Conservation (phyloP, 1,140 invertebrate genomes). For the Papilio polytes region DNA sequence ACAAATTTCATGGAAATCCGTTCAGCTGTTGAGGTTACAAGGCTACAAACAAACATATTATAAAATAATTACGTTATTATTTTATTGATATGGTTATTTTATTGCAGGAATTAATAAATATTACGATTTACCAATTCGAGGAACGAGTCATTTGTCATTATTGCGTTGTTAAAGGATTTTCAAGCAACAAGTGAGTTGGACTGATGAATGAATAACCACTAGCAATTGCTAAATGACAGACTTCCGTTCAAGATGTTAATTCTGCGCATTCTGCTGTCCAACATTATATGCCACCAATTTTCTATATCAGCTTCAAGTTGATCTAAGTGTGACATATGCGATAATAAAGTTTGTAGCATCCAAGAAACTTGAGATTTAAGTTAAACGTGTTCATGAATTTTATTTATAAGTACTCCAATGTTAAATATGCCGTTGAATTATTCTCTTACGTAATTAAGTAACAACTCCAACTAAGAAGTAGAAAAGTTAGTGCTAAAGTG, state of each 20-base stretch:
- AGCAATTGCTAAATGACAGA: constrained; percentile 63
- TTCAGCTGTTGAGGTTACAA: no score
- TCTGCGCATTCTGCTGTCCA: constrained; percentile 9
- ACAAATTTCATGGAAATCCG: no score
- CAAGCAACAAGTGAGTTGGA: constrained; percentile 34
- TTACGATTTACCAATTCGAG: background rate
- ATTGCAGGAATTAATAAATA: background rate
- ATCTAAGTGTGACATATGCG: background rate
- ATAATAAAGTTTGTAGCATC: background rate
- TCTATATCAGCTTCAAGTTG: constrained; percentile 20
- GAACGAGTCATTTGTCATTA: constrained; percentile 10
- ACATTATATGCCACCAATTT: background rate
- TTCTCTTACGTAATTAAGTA: no score
- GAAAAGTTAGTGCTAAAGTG: no score
- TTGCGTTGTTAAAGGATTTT: constrained; percentile 36
- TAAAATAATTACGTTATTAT: no score
- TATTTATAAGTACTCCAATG: no score
- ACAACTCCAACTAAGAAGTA: no score
- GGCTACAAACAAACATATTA: no score
- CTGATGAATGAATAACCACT: constrained; percentile 49
- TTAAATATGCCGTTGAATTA: no score
- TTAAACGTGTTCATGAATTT: background rate
- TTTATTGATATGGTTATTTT: background rate
- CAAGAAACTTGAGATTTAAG: background rate
- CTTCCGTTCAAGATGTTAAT: constrained; percentile 52